These are phyloP conservation scores for Botia almorhae DNA, from an alignment of 2,797 vertebrate genomes.

Conservation along the genomic window DNA sequence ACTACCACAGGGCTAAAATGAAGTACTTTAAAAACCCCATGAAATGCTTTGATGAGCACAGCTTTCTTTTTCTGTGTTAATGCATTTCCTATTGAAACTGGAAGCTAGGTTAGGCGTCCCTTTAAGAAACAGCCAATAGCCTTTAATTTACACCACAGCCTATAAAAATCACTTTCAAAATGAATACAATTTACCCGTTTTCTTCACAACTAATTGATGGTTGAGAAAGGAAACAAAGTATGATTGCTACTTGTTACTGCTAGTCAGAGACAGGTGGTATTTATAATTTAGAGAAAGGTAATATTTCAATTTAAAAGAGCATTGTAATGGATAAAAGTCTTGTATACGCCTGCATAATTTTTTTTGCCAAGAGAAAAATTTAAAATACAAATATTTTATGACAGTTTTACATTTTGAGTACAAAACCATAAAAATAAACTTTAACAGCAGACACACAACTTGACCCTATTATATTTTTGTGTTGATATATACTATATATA, in stretches of 20 bases:
- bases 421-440: no score
- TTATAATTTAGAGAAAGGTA: not conserved
- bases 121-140: not conserved
- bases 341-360: no score
- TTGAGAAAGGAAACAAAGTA: not conserved
- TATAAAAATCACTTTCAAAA: not conserved
- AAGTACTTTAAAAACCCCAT: conserved; percentile 2
- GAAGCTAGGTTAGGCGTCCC: not conserved
- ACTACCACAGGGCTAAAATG: not conserved
- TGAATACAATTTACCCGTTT: not conserved
- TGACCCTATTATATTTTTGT: no score
- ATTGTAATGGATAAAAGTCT: no score
- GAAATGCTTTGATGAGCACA: not conserved
- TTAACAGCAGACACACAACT: no score
- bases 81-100: not conserved
- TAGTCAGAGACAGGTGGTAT: conserved; percentile 4
- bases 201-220: not conserved
- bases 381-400: no score
- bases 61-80: not conserved
- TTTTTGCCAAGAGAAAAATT: no score
- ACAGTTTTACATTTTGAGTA: no score
- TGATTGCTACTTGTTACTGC: not conserved
- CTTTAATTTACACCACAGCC: not conserved
- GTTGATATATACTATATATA: not conserved
- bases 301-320: no score